Base-by-base conservation (phyloP, 2,888 invertebrate genomes). In the Patella pellucida region DNA sequence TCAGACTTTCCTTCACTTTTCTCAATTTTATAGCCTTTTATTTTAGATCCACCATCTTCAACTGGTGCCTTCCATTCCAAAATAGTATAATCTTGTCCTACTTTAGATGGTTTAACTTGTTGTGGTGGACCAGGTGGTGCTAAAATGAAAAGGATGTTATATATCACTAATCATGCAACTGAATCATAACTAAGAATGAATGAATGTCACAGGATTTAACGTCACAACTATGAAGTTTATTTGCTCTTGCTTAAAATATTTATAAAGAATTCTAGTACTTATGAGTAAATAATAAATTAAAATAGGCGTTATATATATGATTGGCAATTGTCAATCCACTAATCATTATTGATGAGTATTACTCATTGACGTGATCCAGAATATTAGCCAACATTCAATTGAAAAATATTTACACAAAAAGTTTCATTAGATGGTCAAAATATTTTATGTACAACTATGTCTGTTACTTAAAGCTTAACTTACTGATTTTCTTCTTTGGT, bases 61-160 rank as follows among this genome's bases (percentile, higher is more conserved):
- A 79, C 71, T 9, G 91, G 91, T 23, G 89, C 79, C 16, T 83
- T 82, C 91, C 91, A 91, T 52, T 80, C 75, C 50, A 85, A 54
- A 19, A 68, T 50, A n/a, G 74, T 76, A 50, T 71, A 77, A 69
- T 73, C 68, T 50, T 77, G 56, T 67, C 77, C 76, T 16, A 74
- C 74, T 23, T 74, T 74, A 4, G 74, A 67, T 9, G 72, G 68
- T 19, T 71, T 74, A n/a, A 77, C 68, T 51, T 74, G 52, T 68
- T 67, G 52, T 11, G 77, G 78, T n/a, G 78, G 75, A 71, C 71
- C 78, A 19, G 78, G 78, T 15, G 76, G 71, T 14, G 51, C 78
- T 78, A 67, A 12, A 62, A 68, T 68, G 51, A 69, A n/a, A 19
- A 62, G 16, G 11, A 68, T 52, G 15, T 41, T 14, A 19, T 41